These are phyloP conservation scores for Trachemys scripta DNA, from an alignment of 2,113 vertebrate genomes.

Conservation along the genomic window DNA sequence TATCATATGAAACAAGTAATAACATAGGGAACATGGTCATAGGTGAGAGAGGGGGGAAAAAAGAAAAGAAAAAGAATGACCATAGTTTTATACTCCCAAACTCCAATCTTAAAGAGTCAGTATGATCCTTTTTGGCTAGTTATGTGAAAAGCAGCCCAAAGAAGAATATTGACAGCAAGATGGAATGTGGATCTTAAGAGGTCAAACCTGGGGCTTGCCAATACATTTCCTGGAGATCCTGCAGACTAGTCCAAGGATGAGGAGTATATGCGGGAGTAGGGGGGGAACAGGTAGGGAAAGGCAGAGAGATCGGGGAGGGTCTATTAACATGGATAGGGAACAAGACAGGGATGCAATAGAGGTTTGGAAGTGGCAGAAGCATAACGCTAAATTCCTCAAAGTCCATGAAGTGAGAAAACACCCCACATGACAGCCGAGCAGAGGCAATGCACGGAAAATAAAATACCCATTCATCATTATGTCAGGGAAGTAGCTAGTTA, in stretches of 20 bases:
- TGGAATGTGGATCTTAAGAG: rapidly evolving
- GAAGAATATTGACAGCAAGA: background rate
- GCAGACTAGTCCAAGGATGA: background rate
- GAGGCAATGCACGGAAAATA: background rate
- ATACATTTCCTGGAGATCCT: background rate
- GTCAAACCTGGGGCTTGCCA: background rate
- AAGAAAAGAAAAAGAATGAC: background rate
- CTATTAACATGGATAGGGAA: conserved; percentile 19
- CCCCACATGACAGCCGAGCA: background rate
- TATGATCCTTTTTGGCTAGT: background rate
- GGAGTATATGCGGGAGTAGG: background rate
- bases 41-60: background rate
- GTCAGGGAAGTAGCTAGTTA: background rate
- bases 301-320: background rate
- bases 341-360: background rate
- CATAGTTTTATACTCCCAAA: background rate
- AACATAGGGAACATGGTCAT: background rate
- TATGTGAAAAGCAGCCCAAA: rapidly evolving
- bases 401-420: conserved; percentile 2
- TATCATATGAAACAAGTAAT: background rate
- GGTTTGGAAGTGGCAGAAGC: background rate
- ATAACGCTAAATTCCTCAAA: conserved; percentile 23
- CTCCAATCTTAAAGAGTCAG: background rate
- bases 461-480: conserved; percentile 37
- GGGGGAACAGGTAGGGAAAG: background rate